Evolutionary conservation across 2,113 vertebrate genomes (phyloP).

Genomic region (Pycnonotus jocosus): DNA sequence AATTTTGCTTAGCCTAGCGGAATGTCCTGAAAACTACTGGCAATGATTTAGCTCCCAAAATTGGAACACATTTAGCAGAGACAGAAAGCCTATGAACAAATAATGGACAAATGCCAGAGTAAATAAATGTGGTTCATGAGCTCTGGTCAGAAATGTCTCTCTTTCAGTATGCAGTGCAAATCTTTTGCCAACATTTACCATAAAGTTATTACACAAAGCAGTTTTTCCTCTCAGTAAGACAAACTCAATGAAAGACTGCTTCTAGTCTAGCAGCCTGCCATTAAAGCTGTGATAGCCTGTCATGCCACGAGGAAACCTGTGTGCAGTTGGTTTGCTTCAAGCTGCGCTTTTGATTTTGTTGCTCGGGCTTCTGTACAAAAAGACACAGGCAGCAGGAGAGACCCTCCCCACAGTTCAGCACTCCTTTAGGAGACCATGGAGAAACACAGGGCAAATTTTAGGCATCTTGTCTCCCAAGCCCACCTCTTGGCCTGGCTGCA

Average conservation of each 20-base stretch:
- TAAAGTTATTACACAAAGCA: constrained; percentile 91
- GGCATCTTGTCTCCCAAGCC: constrained; percentile 14
- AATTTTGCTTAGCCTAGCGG: constrained; percentile 92
- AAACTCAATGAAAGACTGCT: constrained; percentile 84
- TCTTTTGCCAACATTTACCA: constrained; percentile 85
- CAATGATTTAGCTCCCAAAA: constrained; percentile 81
- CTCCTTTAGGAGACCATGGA: constrained; percentile 30
- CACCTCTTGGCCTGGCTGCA: background rate
- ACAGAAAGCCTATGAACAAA: constrained; percentile 98
- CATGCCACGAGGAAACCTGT: constrained; percentile 77
- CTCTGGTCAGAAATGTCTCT: constrained; percentile 94
- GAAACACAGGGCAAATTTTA: constrained; percentile 9
- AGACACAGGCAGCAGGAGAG: background rate
- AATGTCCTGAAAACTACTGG: constrained; percentile 94
- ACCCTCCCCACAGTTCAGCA: background rate
- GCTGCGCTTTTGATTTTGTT: constrained; percentile 66
- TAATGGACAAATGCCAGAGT: constrained; percentile 89
- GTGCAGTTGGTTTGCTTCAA: constrained; percentile 65
- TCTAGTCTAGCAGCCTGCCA: constrained; percentile 77
- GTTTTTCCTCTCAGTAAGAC: constrained; percentile 85
- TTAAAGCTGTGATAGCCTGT: constrained; percentile 68
- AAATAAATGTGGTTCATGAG: constrained; percentile 96
- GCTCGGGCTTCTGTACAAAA: constrained; percentile 51
- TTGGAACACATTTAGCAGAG: constrained; percentile 93
- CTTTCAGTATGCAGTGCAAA: constrained; percentile 87